Percentiles rank a stretch among this genome's conserved stretches.
phyloP scores from a whole-genome alignment of 2,113 vertebrate species.

The Alligator sinensis region DNA sequence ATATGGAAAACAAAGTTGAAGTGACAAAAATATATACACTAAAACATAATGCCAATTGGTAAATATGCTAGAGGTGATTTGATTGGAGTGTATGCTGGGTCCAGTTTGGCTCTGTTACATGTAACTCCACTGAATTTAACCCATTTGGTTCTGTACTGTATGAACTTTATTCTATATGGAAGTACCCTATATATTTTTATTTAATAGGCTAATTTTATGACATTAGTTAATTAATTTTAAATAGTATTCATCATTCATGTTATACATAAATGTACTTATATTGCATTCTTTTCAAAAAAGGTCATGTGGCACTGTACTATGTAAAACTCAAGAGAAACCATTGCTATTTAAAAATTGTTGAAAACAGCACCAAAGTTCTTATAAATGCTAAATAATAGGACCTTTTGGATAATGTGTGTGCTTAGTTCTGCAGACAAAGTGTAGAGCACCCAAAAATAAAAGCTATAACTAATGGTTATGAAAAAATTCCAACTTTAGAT shows the following conservation, averaged over 20 bases:
- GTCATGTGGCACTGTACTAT: not conserved
- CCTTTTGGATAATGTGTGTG: not conserved
- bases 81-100: not conserved
- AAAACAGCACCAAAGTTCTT: not conserved
- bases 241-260: constrained; percentile 6
- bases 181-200: not conserved
- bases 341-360: constrained; percentile 35
- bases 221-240: constrained; percentile 25
- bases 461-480: not conserved
- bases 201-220: not conserved
- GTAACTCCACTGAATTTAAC: not conserved
- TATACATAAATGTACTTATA: not conserved
- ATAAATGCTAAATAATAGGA: constrained; percentile 27
- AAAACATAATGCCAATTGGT: constrained; percentile 10
- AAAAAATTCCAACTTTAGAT: not conserved
- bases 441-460: not conserved
- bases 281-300: not conserved
- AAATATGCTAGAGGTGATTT: constrained; percentile 31
- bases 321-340: not conserved
- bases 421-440: constrained; percentile 9
- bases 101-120: not conserved
- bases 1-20: constrained; percentile 63
- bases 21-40: constrained; percentile 57
- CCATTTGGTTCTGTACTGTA: not conserved
- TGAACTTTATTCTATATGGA: not conserved